phyloP scores from a whole-genome alignment of 2,797 vertebrate species.

The Squalus acanthias region DNA sequence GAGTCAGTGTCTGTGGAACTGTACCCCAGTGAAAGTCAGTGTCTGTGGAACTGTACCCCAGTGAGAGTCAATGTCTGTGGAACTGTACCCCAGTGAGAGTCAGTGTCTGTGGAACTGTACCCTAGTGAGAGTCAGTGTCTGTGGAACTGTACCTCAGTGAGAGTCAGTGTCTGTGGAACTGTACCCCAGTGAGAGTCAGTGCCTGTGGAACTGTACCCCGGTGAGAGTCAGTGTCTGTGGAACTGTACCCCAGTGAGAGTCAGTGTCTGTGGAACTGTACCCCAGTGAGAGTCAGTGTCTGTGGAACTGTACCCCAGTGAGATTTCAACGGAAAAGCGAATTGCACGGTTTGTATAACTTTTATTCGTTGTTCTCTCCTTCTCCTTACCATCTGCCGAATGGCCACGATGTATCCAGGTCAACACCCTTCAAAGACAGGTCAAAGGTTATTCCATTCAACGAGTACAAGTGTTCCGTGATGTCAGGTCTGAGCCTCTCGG shows the following conservation, averaged over 20 bases:
- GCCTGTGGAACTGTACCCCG: no score
- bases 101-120: no score
- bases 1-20: no score
- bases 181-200: no score
- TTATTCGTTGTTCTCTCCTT: background rate
- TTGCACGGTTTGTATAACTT: background rate
- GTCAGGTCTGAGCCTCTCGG: constrained; percentile 46
- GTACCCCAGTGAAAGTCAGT: no score
- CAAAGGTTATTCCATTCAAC: constrained; percentile 54
- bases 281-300: background rate
- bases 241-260: no score
- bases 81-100: background rate
- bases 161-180: no score
- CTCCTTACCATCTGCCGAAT: constrained; percentile 56
- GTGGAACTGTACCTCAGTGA: background rate
- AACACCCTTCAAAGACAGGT: constrained; percentile 49
- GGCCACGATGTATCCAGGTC: constrained; percentile 62
- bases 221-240: no score
- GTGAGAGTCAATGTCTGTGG: background rate
- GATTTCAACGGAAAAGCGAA: background rate
- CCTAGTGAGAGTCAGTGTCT: no score
- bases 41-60: no score
- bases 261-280: background rate
- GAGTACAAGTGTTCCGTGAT: constrained; percentile 57
- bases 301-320: no score